Base-by-base conservation (phyloP, 2,113 vertebrate genomes). In the Cyanoderma ruficeps region DNA sequence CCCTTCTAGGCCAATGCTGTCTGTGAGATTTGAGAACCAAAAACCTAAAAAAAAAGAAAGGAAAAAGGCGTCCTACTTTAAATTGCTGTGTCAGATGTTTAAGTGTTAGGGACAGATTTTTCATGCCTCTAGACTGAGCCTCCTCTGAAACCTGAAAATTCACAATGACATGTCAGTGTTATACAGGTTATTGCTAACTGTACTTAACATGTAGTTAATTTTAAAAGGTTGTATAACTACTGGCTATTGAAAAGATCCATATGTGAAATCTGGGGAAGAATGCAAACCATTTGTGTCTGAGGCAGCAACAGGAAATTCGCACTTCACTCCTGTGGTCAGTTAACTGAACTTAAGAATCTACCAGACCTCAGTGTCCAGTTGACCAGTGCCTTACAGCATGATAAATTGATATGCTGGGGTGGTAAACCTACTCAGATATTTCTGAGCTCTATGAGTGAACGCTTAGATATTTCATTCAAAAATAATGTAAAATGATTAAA, bases 61-160 rank as follows among this genome's bases (percentile, higher is more conserved):
- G 8, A 20, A 50, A 37, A 81, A 35, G 2, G 2, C 15, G 21
- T 83, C 24, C 7, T 67, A 39, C 20, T 74, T 90, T 16, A 39
- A 30, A 49, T 71, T 87, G 63, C 56, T 91, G 21, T 75, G 55
- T 35, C 9, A 44, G n/a, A 64, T 3, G 0, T 52, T 89, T 76
- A 79, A 87, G 11, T 64, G 7, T 84, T 81, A 41, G 39, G 15
- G 10, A 13, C 9, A 42, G 28, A 65, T 85, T 72, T 52, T 63
- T 88, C 12, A 55, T 76, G 10, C 6, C 60, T 91, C 44, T 88
- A 61, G 23, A 31, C 30, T 71, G n/a, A 77, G 13, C 57, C 35
- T 72, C 5, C 31, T 69, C 27, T 69, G 53, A 93, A 89, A 63
- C 61, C 15, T 89, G 78, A 71, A 94, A 78, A 83, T 81, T 84